phyloP scores from a whole-genome alignment of 2,113 vertebrate genomes.

The Alouatta palliata region DNA sequence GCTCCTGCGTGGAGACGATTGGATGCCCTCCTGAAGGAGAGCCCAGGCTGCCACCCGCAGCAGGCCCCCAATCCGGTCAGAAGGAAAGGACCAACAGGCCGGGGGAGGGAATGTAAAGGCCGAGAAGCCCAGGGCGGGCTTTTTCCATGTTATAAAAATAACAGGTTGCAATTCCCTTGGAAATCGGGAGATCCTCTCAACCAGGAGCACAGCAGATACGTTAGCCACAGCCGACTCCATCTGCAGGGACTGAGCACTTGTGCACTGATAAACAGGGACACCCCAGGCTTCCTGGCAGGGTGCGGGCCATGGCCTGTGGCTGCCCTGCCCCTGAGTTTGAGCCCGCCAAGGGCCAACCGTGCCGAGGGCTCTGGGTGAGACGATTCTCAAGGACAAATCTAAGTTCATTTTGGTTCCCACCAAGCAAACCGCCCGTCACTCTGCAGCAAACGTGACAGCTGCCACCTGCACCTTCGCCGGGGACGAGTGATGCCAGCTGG shows the following conservation, averaged over 20 bases:
- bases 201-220: fast-evolving
- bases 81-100: not conserved
- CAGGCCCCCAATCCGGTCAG: not conserved
- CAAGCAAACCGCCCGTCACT: not conserved
- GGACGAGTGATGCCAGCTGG: fast-evolving
- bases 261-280: fast-evolving
- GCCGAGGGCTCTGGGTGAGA: not conserved
- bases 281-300: too few relatives aligned
- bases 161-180: not conserved
- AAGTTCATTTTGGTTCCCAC: not conserved
- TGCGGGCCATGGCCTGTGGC: not conserved
- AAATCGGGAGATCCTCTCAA: not conserved
- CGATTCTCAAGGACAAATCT: not conserved
- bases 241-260: not conserved
- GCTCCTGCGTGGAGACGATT: fast-evolving
- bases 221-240: fast-evolving
- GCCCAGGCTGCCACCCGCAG: not conserved
- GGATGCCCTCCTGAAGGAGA: fast-evolving
- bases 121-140: fast-evolving
- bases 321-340: not conserved
- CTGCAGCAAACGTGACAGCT: fast-evolving
- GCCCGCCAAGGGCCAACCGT: fast-evolving
- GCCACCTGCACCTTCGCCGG: fast-evolving
- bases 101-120: too few relatives aligned
- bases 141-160: not conserved